Conservation (phyloP, 1,140 invertebrate species). For the Steinernema feltiae region DNA sequence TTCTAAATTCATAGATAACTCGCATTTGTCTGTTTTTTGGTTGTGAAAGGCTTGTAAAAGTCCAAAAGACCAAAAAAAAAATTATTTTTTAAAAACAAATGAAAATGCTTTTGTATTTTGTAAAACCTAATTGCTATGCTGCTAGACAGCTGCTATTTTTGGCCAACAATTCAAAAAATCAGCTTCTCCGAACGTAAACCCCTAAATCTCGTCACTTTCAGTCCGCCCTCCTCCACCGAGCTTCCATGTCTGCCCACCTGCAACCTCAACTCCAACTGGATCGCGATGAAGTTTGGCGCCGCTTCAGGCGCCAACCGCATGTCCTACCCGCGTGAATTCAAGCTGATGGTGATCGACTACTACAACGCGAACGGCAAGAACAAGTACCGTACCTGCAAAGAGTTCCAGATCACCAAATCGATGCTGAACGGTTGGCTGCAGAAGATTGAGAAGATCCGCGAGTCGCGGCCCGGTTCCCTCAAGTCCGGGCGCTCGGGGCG, state of each 20-base stretch:
- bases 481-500: slow-evolving; percentile 42
- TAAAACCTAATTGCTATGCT: too few species aligned
- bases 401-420: slow-evolving; percentile 41
- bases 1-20: too few species aligned
- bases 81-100: too few species aligned
- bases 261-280: slow-evolving; percentile 23
- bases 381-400: slow-evolving; percentile 46
- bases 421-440: slow-evolving; percentile 46
- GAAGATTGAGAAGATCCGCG: slow-evolving; percentile 42
- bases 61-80: too few species aligned
- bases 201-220: not conserved
- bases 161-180: too few species aligned
- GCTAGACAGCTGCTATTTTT: too few species aligned
- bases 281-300: slow-evolving; percentile 16
- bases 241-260: slow-evolving; percentile 12
- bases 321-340: slow-evolving; percentile 47
- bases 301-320: slow-evolving; percentile 30
- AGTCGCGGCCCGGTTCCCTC: slow-evolving; percentile 42
- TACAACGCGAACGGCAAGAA: slow-evolving; percentile 44
- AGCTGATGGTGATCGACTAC: slow-evolving; percentile 45
- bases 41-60: too few species aligned
- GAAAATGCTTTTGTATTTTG: too few species aligned
- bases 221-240: not conserved
- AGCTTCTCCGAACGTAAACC: too few species aligned
- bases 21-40: too few species aligned